Base-by-base conservation (phyloP, 2,113 vertebrate genomes). In the Dicrurus megarhynchus region DNA sequence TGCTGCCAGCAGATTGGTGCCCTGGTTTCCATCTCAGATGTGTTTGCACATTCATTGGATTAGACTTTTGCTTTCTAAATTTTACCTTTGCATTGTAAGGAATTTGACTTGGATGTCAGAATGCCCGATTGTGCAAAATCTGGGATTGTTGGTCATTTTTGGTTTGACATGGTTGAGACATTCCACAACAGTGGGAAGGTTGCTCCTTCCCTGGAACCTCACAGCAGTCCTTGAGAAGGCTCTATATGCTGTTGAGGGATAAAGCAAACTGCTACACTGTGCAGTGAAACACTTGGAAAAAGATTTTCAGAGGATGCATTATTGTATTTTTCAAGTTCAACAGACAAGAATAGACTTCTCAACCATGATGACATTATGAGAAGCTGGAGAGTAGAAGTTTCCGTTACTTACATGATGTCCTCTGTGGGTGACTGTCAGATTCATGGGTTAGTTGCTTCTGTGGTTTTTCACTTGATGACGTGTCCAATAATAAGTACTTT, bases 391-490 rank as follows among this genome's bases (percentile, higher is more conserved):
- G 57, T 32, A 70, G 53, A 95, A 84, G 57, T 95, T 97, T 91
- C 77, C 24, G 0, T 95, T 89, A 80, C 50, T 87, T 42, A 47
- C 5, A 6, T 82, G 55, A 46, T 13, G 35, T 74, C 90, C 76
- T 30, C 57, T 37, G 78, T 90, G 79, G 42, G 73, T 90, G 61
- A 73, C 69, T 92, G 49, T 93, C 67, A 60, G 60, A 53, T 95
- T 93, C 56, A 84, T 30, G 24, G 21, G 20, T 86, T 92, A 26
- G 56, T 90, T 95, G 44, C 33, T 83, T 80, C 44, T 90, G 68
- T 90, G 94, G 44, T 69, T 96, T 94, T 93, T 92, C 30, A 60
- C 50, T 63, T 77, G 46, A 46, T 92, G 50, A 74, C 30, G 11
- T 23, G 42, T 42, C n/a, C 93, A 83, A 85, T 95, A 85, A 55